Evolutionary conservation across 2,113 vertebrate species (phyloP), one percentile per base, ranked within the genome.

Genomic region (Syrrhaptes paradoxus): DNA sequence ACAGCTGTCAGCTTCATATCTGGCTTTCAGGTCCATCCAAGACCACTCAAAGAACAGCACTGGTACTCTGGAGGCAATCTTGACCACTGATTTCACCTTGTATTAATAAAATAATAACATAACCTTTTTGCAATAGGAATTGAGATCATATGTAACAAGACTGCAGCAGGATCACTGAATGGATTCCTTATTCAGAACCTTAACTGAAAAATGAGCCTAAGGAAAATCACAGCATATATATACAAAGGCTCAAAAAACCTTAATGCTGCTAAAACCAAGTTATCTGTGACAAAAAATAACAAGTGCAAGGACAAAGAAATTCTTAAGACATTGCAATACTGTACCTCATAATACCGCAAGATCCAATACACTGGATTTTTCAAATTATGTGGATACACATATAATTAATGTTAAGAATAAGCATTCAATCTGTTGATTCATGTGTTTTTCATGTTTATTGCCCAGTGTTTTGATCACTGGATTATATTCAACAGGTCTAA

Each of bases 401-500:
- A 51, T 45, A 77, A 70, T 63, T 73, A 71, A 59, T 13, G 3
- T 63, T 73, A 93, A 77, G 67, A 91, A 65, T 19, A 68, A 63
- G 6, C 32, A 73, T 51, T 68, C 17, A 31, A 1, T 41, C 52
- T 61, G 18, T 72, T 89, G 61, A 92, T 90, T 90, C 82, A 92
- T 28, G 36, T 75, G 48, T 17, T 95, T 89, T 90, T 63, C 43
- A 74, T 1, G 9, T 74, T 90, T 80, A 51, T 67, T 85, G 19
- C 74, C 81, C 5, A 4, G 45, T 61, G 61, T 57, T 90, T 93
- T 88, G 72, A 84, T 77, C 78, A 52, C 25, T 0, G 1, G 62
- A 68, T 94, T 89, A 90, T 74, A 90, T 72, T 93, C 25, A 84
- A 65, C 72, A 67, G 55, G 90, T 90, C 72, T 29, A 94, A 95